A percentile compares a stretch with the other conserved stretches of the same genome.
Evolutionary conservation across 2,113 vertebrate genomes (phyloP).

Genomic region (Leptocoma aspasia): DNA sequence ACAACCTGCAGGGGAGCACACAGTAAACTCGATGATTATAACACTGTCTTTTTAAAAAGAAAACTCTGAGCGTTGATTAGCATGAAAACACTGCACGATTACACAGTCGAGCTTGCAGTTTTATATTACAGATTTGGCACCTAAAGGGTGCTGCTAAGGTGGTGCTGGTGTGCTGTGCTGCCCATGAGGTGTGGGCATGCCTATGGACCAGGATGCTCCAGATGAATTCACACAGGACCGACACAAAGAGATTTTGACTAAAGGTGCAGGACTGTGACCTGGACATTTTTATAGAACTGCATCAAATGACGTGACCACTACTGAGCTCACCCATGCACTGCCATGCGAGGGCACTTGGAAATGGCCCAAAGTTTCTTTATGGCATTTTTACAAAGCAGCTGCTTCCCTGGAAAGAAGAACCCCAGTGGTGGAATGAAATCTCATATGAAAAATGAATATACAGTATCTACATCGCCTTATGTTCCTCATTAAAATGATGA

Average conservation of each 20-base stretch:
- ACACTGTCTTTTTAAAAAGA: not conserved
- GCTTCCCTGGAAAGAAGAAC: not conserved
- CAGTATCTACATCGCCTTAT: constrained; percentile 27
- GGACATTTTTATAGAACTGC: not conserved
- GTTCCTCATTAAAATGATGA: not conserved
- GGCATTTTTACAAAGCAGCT: not conserved
- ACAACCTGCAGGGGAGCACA: not conserved
- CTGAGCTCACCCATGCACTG: not conserved
- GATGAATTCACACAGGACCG: not conserved
- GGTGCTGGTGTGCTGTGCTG: constrained; percentile 42
- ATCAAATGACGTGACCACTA: not conserved
- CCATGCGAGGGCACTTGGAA: not conserved
- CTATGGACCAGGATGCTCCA: not conserved
- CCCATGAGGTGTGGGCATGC: not conserved
- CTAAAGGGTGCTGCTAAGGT: not conserved
- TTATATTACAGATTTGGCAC: not conserved
- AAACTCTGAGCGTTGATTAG: not conserved
- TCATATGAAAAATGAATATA: not conserved
- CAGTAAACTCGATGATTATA: not conserved
- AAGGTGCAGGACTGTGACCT: not conserved
- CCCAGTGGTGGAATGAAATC: not conserved
- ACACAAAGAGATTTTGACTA: not conserved
- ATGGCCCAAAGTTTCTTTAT: not conserved
- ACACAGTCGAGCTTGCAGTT: not conserved
- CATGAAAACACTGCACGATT: not conserved